Evolutionary conservation across 1,140 invertebrate genomes (phyloP).

Genomic region (Subanguina moxae): DNA sequence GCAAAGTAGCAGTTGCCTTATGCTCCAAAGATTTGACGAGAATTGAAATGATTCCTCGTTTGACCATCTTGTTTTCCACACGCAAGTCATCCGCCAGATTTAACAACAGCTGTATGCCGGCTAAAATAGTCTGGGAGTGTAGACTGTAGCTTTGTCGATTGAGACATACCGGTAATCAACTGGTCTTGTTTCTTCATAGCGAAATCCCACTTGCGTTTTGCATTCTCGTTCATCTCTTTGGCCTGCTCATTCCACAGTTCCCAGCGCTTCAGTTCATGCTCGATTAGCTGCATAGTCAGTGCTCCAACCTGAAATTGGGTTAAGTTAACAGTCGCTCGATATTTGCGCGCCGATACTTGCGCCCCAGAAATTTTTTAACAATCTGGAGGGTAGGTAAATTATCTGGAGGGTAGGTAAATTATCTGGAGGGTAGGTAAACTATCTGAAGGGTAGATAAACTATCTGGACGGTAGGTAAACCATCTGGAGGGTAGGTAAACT

Average conservation of each 20-base stretch:
- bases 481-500: too few species aligned
- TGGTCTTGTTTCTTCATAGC: conserved; percentile 83
- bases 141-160: neutral
- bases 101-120: conserved; percentile 79
- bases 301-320: conserved; percentile 73
- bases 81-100: conserved; percentile 89
- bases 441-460: too few species aligned
- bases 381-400: too few species aligned
- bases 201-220: conserved; percentile 70
- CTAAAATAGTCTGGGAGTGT: conserved; percentile 54
- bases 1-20: conserved; percentile 74
- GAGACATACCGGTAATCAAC: conserved; percentile 69
- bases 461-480: too few species aligned
- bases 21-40: conserved; percentile 82
- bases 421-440: too few species aligned
- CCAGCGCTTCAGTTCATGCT: conserved; percentile 84
- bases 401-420: too few species aligned
- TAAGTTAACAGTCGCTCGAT: neutral
- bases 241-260: conserved; percentile 88
- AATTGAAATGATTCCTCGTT: conserved; percentile 82
- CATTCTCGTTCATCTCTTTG: conserved; percentile 65
- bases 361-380: too few species aligned
- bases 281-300: conserved; percentile 88
- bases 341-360: too few species aligned
- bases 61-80: conserved; percentile 90